phyloP scores from a whole-genome alignment of 1,140 invertebrate species.

The Lepidotrigona ventralis region DNA sequence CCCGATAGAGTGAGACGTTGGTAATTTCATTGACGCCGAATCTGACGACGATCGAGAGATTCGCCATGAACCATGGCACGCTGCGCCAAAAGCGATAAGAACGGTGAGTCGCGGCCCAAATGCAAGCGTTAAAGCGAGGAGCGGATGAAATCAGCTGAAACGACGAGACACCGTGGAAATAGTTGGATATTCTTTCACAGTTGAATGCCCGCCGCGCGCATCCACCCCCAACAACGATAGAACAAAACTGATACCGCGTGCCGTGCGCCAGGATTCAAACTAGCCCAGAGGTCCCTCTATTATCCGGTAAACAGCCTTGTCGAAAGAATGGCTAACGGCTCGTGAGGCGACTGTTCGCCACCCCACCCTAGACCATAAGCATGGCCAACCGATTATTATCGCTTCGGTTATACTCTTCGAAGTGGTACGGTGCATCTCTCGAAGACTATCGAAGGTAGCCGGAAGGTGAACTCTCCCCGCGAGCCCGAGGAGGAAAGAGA shows the following conservation, averaged over 20 bases:
- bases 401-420: constrained; percentile 53
- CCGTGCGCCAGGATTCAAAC: constrained; percentile 41
- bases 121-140: background rate
- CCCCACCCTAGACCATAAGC: constrained; percentile 43
- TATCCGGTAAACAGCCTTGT: constrained; percentile 57
- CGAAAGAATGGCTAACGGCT: constrained; percentile 54
- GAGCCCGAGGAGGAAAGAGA: background rate
- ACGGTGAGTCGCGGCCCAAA: background rate
- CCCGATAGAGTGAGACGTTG: background rate
- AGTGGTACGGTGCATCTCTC: constrained; percentile 54
- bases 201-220: background rate
- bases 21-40: background rate
- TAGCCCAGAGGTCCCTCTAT: constrained; percentile 55
- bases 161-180: constrained; percentile 31
- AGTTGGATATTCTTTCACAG: constrained; percentile 14
- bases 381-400: constrained; percentile 61
- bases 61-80: background rate
- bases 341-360: constrained; percentile 49
- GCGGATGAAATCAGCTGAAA: constrained; percentile 14
- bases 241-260: constrained; percentile 36
- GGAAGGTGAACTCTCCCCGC: constrained; percentile 67
- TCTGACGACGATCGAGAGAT: background rate
- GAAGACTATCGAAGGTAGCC: constrained; percentile 63
- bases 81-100: background rate
- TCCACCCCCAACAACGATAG: constrained; percentile 35